Conservation (phyloP, 1,140 invertebrate species). For the Steinernema feltiae region DNA sequence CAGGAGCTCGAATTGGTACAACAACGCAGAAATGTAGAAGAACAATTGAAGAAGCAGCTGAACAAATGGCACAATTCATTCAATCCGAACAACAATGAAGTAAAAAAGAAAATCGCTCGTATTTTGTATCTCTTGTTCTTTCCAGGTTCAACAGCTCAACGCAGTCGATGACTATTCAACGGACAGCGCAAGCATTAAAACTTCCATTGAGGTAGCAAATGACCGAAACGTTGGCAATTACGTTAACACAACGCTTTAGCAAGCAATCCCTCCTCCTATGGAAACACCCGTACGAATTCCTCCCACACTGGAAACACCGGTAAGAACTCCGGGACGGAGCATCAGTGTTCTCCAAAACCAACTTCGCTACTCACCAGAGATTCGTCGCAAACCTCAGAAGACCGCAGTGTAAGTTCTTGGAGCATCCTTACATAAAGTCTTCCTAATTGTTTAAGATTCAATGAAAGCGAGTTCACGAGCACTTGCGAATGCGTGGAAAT, state of each 20-base stretch:
- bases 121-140: neutral
- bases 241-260: neutral
- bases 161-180: neutral
- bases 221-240: too few relatives aligned
- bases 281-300: neutral
- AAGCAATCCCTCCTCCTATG: neutral
- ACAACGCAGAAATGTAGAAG: neutral
- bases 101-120: neutral
- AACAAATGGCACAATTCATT: conserved; percentile 2
- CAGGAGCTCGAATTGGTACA: neutral
- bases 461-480: conserved; percentile 5
- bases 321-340: neutral
- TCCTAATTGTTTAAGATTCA: neutral
- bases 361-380: neutral
- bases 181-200: neutral
- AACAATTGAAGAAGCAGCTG: conserved; percentile 2
- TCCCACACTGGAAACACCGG: neutral
- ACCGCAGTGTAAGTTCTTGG: neutral
- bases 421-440: neutral
- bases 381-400: neutral
- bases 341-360: neutral
- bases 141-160: neutral
- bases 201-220: neutral
- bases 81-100: neutral
- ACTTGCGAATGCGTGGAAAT: neutral